phyloP scores from a whole-genome alignment of 2,113 vertebrate species.

The Stegostoma tigrinum region DNA sequence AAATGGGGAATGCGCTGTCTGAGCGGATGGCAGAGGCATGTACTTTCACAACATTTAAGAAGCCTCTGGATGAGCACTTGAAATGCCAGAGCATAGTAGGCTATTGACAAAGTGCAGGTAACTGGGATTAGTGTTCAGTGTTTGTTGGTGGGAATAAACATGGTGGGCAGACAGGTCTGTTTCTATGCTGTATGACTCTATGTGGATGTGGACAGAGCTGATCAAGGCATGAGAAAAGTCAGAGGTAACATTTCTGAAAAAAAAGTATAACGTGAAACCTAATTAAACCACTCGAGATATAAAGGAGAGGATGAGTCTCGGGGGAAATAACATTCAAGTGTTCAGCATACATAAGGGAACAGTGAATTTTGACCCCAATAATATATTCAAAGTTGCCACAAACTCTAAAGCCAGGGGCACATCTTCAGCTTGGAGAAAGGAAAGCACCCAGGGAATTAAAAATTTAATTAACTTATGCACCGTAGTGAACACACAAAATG shows the following conservation, averaged over 20 bases:
- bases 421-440: conserved; percentile 4
- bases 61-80: too few species aligned
- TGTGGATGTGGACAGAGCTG: not conserved
- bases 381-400: conserved; percentile 29
- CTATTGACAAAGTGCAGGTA: too few species aligned
- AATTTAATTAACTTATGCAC: conserved; percentile 25
- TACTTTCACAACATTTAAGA: too few species aligned
- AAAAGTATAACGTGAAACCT: not conserved
- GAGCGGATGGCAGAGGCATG: too few species aligned
- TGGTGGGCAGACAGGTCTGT: too few species aligned
- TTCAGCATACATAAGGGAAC: conserved; percentile 8
- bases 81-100: too few species aligned
- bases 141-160: too few species aligned
- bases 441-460: not conserved
- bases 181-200: too few species aligned
- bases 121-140: too few species aligned
- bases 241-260: not conserved
- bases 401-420: not conserved
- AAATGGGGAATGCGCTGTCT: too few species aligned
- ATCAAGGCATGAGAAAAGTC: not conserved
- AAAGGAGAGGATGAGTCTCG: not conserved
- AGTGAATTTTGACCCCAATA: conserved; percentile 9
- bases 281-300: not conserved
- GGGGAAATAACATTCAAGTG: not conserved
- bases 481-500: not conserved